Evolutionary conservation across 2,888 invertebrate species (phyloP), one percentile per base, ranked within the genome.

Genomic region (Drosophila anomelani): DNA sequence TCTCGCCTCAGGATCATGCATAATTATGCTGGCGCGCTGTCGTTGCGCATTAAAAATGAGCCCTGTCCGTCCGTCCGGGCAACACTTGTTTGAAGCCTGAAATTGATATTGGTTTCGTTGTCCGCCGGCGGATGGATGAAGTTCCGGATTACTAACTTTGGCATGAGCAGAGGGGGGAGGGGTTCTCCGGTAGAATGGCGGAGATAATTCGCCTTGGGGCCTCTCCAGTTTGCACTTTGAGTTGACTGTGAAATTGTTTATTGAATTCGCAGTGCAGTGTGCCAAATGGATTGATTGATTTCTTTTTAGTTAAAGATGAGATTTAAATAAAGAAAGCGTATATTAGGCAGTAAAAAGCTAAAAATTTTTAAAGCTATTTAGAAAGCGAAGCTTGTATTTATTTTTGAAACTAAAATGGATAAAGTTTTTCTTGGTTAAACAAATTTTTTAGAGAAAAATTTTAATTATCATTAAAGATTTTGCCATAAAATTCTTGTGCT

Each of bases 41-140:
- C 82, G 82, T 79, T 75, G 80, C 77, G 86, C 83, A 81, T 85
- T 84, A 78, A 83, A 86, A 86, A 88, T 84, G 87, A 75, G 76
- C 73, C 23, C 15, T 10, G 49, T 8, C 32, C 49, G 36, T 36
- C 20, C 34, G 34, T 15, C 15, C 36, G 36, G 71, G 60, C 81
- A 70, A 70, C 78, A 70, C 78, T 77, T 77, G 77, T 77, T 77
- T 74, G 69, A 53, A 77, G 62, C 47, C 67, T 77, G 82, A 81
- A 86, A 85, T 88, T 80, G 88, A 88, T 83, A 85, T 83, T 63
- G 61, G 63, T 61, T 57, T 76, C 55, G 54, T 54, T 55, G 58
- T 36, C 38, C 62, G 44, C 29, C 59, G 44, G 41, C 38, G 62
- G 32, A 26, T 49, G 47, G 47, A 43, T 47, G 46, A 47, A 26